Evolutionary conservation across 64 coral and sea anemone species (phyloP), one percentile per base, ranked within the genome.

Genomic region (Pocillopora damicornis): DNA sequence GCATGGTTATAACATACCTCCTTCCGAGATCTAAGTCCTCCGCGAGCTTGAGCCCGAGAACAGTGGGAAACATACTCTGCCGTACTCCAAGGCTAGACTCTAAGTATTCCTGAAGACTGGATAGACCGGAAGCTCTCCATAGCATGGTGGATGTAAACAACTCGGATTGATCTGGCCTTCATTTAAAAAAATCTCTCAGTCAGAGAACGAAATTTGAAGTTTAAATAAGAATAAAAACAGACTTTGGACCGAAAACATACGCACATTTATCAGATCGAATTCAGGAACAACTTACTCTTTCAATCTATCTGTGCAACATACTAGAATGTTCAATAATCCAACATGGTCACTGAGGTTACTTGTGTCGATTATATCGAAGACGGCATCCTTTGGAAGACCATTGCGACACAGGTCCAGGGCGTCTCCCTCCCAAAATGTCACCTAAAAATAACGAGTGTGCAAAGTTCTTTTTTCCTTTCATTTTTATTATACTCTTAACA

Each of bases 281-380:
- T 18, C 15, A 30, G 57, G 13, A 30, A 15, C 17, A 20, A 79
- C 68, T 91, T 87, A 91, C 90, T 87, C 25, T 82, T 92, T 92
- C 26, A 92, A 67, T 66, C 78, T 88, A 23, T 22, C 83, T 5
- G 16, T 60, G 66, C 91, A 92, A n/a, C 91, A 92, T 1, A 76
- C 77, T 13, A 92, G 61, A 37, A 88, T 62, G 61, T 88, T 92
- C 30, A 92, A 87, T 4, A 92, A 61, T 12, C 91, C 91, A 87
- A 92, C 63, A 37, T 92, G 91, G 61, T 92, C 91, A 13, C 84
- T 79, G 42, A 92, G 37, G 17, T 92, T 92, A 74, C 91, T 92
- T 13, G 91, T 92, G 84, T 92, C 86, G 61, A 92, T 88, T 20
- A 88, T 42, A 76, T 92, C 91, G 65, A 88, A 92, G 15, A 35